Conservation (phyloP, 2,888 invertebrate species). For the Patella depressa region DNA sequence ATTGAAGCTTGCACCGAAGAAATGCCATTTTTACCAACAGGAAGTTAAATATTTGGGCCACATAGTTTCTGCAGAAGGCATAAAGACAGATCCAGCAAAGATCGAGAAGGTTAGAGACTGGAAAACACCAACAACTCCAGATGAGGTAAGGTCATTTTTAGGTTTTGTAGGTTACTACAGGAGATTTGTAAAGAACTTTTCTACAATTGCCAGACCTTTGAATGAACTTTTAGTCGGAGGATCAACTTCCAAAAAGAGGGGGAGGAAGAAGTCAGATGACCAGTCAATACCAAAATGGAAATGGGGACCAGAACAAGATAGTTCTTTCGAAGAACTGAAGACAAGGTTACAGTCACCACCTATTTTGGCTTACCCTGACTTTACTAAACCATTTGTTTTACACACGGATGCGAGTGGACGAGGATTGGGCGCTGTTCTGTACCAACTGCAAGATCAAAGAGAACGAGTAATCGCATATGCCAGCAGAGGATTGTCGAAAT, state of each 20-base stretch:
- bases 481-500: slow-evolving; percentile 16
- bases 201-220: not conserved
- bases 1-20: slow-evolving; percentile 3
- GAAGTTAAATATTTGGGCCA: slow-evolving; percentile 18
- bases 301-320: not conserved
- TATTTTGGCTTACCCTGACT: no score
- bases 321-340: slow-evolving; percentile 26
- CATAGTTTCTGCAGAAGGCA: not conserved
- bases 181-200: not conserved
- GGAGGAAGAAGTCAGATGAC: slow-evolving; percentile 12
- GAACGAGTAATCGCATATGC: slow-evolving; percentile 28
- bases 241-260: slow-evolving; percentile 1
- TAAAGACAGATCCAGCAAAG: not conserved
- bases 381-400: slow-evolving; percentile 20
- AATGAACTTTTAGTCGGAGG: not conserved
- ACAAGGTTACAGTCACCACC: not conserved
- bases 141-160: slow-evolving; percentile 6
- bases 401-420: slow-evolving; percentile 29
- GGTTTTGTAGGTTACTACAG: slow-evolving; percentile 5
- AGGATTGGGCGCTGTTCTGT: slow-evolving; percentile 34
- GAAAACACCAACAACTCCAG: slow-evolving; percentile 4
- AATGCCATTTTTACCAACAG: slow-evolving; percentile 10
- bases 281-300: slow-evolving; percentile 21
- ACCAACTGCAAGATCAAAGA: slow-evolving; percentile 24
- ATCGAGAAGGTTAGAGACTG: not conserved